Evolutionary conservation across 2,113 vertebrate species (phyloP), one percentile per base, ranked within the genome.

Genomic region (Trematomus loennbergii): DNA sequence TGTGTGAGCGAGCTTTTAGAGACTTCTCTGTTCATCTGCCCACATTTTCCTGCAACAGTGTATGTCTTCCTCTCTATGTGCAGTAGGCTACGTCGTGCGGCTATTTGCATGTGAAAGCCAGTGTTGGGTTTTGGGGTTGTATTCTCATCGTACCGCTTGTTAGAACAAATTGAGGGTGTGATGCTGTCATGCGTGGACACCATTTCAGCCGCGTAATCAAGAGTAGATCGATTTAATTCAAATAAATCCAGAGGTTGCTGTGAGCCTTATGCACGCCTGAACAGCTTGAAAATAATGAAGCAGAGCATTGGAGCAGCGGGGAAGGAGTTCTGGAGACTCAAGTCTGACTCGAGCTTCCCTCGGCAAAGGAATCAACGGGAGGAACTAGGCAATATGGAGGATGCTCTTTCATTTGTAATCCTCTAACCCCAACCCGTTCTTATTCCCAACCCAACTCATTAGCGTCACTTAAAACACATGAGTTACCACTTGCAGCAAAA

Each of bases 151-250:
- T 76, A 79, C 63, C 73, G 69, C 89, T 87, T 85, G 86, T 89
- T 85, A 80, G 77, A 85, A 81, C 79, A 88, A 88, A 90, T 86
- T 83, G 83, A 85, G 77, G 82, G 82, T 84, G 78, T 78, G 82
- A 84, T 54, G 71, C 85, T 43, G 75, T 73, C 86, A 79, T 84
- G 84, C 59, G 57, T 78, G 66, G 73, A 79, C 3, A 52, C 84
- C 72, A 81, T 84, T 88, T 83, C 72, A 72, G 79, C 5, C 1
- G 64, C 2, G 57, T 75, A 86, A 87, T 91, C 86, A 86, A 82
- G 84, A 83, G 84, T 15, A 53, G 60, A 91, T 87, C 60, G 61
- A 84, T 86, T 90, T 87, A 81, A 86, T 90, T 91, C 59, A 86
- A 84, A 88, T 87, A 85, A 86, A 73, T 59, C 63, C 71, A 10